Evolutionary conservation across 30 jellyfish, hydroid and myxozoan genomes (phyloP), one percentile per base, ranked within the genome.

Genomic region (Turritopsis dohrnii): DNA sequence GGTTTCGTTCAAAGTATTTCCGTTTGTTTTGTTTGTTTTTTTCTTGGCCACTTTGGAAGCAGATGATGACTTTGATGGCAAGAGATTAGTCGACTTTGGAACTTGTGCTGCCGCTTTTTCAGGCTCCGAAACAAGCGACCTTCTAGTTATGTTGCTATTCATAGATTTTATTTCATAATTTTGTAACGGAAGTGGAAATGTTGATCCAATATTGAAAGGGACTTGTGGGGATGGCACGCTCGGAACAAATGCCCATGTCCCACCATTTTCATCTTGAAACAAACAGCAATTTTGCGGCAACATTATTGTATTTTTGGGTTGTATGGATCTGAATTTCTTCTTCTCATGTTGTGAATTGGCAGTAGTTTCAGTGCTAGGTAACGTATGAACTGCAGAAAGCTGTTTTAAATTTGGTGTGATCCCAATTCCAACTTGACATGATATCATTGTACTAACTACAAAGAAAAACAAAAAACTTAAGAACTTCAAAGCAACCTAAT

Each of bases 241-340:
- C 0, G 77, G 30, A 69, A 69, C 77, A n/a, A 69, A 23, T 19
- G 77, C 77, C 77, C 77, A 69, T 69, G 77, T 69, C 77, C 77
- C 77, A 69, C 77, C 77, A 19, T 69, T 0, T 27, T 69, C 31
- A 27, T 69, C 77, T 19, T 69, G 77, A 69, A 69, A 23, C 7
- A 69, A 27, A 69, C 77, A 69, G 19, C 22, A 69, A n/a, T 69
- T 23, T 69, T 69, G 77, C 13, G 60, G 60, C 60, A 41, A 13
- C 60, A 41, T 41, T 41, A 41, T 13, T 41, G 60, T 41, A 41
- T 13, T 3, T 13, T 41, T 41, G 60, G 60, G 60, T 41, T 41
- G 60, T 41, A 41, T 41, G 13, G 60, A 41, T 41, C 13, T 41
- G 60, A 41, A 41, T 41, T 41, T 41, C 60, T 41, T 41, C 13